Conservation (phyloP, 2,113 vertebrate genomes). For the Paracanthobrama guichenoti region DNA sequence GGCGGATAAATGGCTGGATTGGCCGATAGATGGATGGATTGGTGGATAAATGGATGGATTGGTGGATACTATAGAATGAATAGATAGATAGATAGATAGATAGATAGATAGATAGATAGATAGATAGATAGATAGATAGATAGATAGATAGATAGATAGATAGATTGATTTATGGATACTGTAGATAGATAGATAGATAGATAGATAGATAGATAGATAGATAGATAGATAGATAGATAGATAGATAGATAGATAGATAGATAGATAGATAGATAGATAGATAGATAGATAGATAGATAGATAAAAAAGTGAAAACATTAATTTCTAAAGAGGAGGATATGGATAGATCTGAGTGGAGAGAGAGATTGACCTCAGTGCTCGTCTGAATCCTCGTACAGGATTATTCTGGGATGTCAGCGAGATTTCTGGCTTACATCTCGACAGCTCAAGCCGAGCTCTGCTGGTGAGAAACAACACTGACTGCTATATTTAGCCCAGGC, state of each 20-base stretch:
- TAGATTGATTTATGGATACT: neutral
- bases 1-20: too few relatives aligned
- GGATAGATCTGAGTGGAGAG: neutral
- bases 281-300: neutral
- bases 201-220: slow-evolving; percentile 43
- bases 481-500: slow-evolving; percentile 65
- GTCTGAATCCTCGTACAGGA: slow-evolving; percentile 54
- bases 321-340: too few relatives aligned
- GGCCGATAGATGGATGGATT: neutral
- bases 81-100: neutral
- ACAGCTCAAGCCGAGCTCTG: slow-evolving; percentile 61
- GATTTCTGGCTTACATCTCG: slow-evolving; percentile 7
- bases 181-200: neutral
- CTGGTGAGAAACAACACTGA: slow-evolving; percentile 63
- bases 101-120: neutral
- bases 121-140: neutral
- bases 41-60: neutral
- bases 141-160: neutral
- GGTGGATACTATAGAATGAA: neutral
- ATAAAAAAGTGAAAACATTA: too few relatives aligned
- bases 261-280: neutral
- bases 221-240: slow-evolving; percentile 51
- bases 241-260: slow-evolving; percentile 23
- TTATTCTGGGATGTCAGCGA: slow-evolving; percentile 54
- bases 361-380: slow-evolving; percentile 40